These are phyloP conservation scores for Porites lobata DNA, from an alignment of 92 coral and sea anemone species.

Conservation along the genomic window DNA sequence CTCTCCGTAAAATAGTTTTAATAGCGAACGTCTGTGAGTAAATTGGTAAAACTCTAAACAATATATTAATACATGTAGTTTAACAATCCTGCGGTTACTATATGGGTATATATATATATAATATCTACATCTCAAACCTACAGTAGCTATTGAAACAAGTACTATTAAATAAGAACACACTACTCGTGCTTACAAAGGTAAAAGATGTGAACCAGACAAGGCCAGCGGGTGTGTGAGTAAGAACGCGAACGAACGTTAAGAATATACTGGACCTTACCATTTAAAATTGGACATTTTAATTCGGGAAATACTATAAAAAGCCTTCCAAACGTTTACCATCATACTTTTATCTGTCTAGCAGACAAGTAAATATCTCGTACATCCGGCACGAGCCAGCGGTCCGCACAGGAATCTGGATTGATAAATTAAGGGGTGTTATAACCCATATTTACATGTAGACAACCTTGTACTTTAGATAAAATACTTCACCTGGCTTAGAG, in stretches of 20 bases:
- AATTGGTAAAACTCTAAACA: conserved; percentile 18
- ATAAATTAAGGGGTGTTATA: conserved; percentile 25
- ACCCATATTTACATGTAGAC: conserved; percentile 19
- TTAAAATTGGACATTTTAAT: background rate
- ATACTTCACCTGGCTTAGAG: conserved; percentile 2
- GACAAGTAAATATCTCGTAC: conserved; percentile 25
- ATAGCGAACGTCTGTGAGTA: conserved; percentile 23
- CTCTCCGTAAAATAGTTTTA: conserved; percentile 42
- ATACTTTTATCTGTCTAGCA: conserved; percentile 8
- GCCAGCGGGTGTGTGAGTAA: background rate
- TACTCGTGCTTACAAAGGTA: background rate
- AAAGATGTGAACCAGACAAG: background rate
- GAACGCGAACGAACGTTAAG: background rate
- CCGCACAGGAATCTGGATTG: background rate
- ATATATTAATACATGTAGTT: conserved; percentile 20
- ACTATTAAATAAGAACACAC: background rate
- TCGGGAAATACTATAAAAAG: background rate
- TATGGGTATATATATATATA: background rate
- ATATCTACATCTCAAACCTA: conserved; percentile 19
- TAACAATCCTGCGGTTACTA: conserved; percentile 10
- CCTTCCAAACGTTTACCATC: background rate
- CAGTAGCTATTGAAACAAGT: background rate
- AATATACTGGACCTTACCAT: background rate
- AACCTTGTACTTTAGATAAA: conserved; percentile 7
- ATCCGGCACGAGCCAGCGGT: conserved; percentile 10